phyloP scores from a whole-genome alignment of 2,888 invertebrate species.

The Caradrina kadenii region DNA sequence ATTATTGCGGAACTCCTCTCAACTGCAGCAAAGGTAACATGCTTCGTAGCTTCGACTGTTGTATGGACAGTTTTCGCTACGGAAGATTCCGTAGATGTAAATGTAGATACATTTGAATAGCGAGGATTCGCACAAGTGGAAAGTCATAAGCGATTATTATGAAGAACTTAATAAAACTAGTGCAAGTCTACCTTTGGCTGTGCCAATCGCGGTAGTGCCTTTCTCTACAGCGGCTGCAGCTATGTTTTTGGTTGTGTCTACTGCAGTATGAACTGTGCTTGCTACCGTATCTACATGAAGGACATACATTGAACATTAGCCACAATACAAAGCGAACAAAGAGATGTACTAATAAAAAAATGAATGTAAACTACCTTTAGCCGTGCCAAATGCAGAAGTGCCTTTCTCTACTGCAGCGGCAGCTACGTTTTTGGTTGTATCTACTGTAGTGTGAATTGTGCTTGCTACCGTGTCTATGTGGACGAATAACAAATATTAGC shows the following conservation, averaged over 20 bases:
- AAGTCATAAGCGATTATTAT: background rate
- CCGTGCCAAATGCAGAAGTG: constrained; percentile 15
- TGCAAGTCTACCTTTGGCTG: constrained; percentile 1
- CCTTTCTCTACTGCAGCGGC: constrained; percentile 18
- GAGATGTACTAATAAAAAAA: too few species aligned
- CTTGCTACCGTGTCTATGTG: constrained; percentile 28
- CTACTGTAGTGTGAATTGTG: constrained; percentile 30
- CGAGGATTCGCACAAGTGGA: constrained; percentile 14
- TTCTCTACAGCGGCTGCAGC: constrained; percentile 62
- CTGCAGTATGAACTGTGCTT: constrained; percentile 62
- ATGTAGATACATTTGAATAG: constrained; percentile 37
- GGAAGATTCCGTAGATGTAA: too few species aligned
- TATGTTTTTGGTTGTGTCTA: constrained; percentile 69
- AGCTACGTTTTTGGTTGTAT: constrained; percentile 34
- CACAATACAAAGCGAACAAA: background rate
- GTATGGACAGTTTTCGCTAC: constrained; percentile 64
- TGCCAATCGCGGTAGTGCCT: constrained; percentile 13
- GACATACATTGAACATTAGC: background rate
- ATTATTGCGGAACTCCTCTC: constrained; percentile 67
- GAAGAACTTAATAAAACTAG: constrained; percentile 2
- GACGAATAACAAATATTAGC: background rate
- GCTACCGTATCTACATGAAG: constrained; percentile 53
- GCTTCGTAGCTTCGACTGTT: constrained; percentile 72
- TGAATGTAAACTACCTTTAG: constrained; percentile 3
- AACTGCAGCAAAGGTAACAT: constrained; percentile 70